These are phyloP conservation scores for Neolamprologus toae DNA, from an alignment of 2,113 vertebrate genomes.

Conservation along the genomic window DNA sequence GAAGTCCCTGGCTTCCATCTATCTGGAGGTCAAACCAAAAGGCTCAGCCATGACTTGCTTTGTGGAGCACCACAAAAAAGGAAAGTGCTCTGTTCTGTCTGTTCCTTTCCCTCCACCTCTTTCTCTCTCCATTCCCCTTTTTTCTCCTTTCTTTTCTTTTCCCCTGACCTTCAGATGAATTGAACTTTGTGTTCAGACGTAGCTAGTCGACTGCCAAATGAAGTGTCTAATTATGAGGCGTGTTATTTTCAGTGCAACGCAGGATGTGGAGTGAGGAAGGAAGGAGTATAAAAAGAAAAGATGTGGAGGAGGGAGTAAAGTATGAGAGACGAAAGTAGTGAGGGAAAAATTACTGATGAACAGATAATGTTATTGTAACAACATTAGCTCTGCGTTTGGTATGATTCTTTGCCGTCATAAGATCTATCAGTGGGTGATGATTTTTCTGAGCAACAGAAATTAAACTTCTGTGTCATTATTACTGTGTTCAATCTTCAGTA, in stretches of 20 bases:
- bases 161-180: conserved; percentile 45
- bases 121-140: neutral
- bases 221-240: conserved; percentile 53
- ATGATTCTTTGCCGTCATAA: neutral
- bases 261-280: neutral
- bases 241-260: conserved; percentile 40
- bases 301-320: neutral
- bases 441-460: neutral
- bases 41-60: neutral
- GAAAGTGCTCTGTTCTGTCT: neutral
- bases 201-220: conserved; percentile 39
- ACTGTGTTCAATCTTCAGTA: neutral
- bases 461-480: neutral
- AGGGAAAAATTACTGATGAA: neutral
- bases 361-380: neutral
- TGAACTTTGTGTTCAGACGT: conserved; percentile 23
- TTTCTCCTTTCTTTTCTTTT: neutral
- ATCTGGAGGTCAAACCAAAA: conserved; percentile 24
- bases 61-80: conserved; percentile 1
- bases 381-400: neutral
- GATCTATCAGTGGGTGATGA: neutral
- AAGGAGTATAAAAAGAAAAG: neutral
- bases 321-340: neutral
- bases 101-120: neutral
- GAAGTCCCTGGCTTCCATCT: neutral